Evolutionary conservation across 2,113 vertebrate species (phyloP), one percentile per base, ranked within the genome.

Genomic region (Progne subis): DNA sequence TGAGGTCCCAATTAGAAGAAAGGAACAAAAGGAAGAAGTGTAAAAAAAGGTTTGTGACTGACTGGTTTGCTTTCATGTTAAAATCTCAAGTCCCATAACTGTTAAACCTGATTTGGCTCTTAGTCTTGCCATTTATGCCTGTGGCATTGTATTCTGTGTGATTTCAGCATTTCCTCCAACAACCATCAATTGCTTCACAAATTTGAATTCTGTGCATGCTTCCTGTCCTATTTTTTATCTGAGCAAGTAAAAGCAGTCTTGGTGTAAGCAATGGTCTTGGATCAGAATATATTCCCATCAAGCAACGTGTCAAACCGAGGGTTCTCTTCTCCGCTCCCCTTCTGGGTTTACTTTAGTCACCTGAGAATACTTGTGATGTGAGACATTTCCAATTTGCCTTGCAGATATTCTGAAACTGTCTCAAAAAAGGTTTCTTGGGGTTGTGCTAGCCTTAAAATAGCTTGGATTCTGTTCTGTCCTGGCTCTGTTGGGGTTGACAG

Each of bases 301-400:
- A 92, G 71, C 4, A 10, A 68, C 0, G 1, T 75, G 72, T 85
- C 79, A 92, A 88, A 80, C 43, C 2, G 1, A 90, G 53, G 72
- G 60, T 81, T 88, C 68, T 92, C 56, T 92, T 76, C 52, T 63
- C 61, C 46, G 52, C 15, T 93, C 64, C 72, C n/a, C 76, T 75
- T 80, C 71, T 93, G 93, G 88, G 49, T 86, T 95, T 92, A 52
- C 90, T 92, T 77, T 25, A 1, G 2, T 72, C 23, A 3, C 67
- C 79, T 88, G 90, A 88, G 94, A 88, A 81, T 91, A 93, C 80
- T 95, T 94, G 68, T 88, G 82, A 88, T 90, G 79, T 0, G 0
- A 96, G 76, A 61, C 53, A 3, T 83, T 96, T 92, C 93, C 82
- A 88, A 94, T 96, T 95, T 96, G 94, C 95, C 94, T 96, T 94